Evolutionary conservation across 1,140 invertebrate genomes (phyloP), one percentile per base, ranked within the genome.

Genomic region (Lucilia cuprina): DNA sequence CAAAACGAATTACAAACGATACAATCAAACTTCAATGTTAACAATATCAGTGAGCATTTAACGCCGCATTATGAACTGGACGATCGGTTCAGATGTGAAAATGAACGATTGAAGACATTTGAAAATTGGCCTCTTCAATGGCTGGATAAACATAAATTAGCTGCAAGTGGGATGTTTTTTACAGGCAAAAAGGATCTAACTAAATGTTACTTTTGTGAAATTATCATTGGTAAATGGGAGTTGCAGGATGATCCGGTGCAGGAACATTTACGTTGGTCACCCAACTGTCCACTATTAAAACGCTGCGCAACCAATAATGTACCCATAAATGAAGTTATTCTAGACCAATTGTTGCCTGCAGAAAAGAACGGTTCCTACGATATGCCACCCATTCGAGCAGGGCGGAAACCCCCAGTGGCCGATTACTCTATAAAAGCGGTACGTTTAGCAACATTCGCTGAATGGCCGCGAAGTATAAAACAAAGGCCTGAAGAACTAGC

Each of bases 161-260:
- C 96, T 0, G 93, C 93, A 82, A 95, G 95, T 83, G 97, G 97
- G 21, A 98, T 98, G 91, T 98, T 95, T 91, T 97, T 95, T 86
- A 94, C 94, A 2, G 94, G 93, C 21, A 91, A 92, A 35, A 93
- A 93, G 83, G 94, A 95, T 86, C 92, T 92, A 85, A 96, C 98
- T 0, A 94, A 94, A 85, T 99, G 97, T 91, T 95, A 95, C 60
- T 97, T 96, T 91, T 98, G 97, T 90, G 93, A 94, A 50, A 94
- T 97, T 14, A 96, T 96, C 90, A 94, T 98, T 74, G 94, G 95
- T 84, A 92, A 93, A 84, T 98, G 97, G 97, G 94, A 95, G 84
- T 92, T 92, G 83, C 94, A 94, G 10, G 97, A 98, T 92, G 93
- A 95, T 87, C 96, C 97, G 0, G 93, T 95, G 87, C 92, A 92